Base-by-base conservation (phyloP, 2,113 vertebrate species). In the Callithrix jacchus region DNA sequence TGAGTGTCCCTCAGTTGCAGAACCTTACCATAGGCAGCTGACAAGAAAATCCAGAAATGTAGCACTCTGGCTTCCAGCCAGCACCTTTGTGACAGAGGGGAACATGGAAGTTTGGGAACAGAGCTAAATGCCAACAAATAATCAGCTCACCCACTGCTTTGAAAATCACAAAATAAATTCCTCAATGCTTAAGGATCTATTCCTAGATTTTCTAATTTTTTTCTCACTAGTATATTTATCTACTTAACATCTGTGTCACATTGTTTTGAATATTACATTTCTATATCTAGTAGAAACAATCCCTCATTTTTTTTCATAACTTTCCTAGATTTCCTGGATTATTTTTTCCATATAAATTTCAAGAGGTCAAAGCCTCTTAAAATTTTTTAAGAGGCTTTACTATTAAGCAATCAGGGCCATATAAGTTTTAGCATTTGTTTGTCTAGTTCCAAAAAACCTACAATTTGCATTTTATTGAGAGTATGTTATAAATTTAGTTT, bases 291-390 rank as follows among this genome's bases (percentile, higher is more conserved):
- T 49, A 91, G 12, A 94, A 70, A 74, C 16, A 70, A 37, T 74
- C 40, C 70, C n/a, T 87, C 5, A 23, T 27, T 94, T 88, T 37
- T 56, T 86, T 79, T 74, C 58, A 81, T 37, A 93, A 94, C n/a
- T 95, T 84, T 95, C 87, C 40, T 80, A 66, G 61, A 21, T 84
- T 94, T 76, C 64, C 68, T 80, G 45, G 10, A 83, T 89, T 95
- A 23, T 54, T 88, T 95, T 91, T 47, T 32, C 74, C 42, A 47
- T 91, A 76, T 47, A 76, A 76, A 80, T 80, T 52, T 52, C 23
- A 80, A 35, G 49, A 80, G 32, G 77, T 35, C 49, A 52, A 94
- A 97, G 98, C 97, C 98, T 98, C 16, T 52, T 52, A 52, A 17
- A 52, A 52, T 52, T 52, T 52, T 17, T 52, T 52, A 52, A 52